Evolutionary conservation across 1,140 invertebrate species (phyloP).

Genomic region (Ylistrum balloti): DNA sequence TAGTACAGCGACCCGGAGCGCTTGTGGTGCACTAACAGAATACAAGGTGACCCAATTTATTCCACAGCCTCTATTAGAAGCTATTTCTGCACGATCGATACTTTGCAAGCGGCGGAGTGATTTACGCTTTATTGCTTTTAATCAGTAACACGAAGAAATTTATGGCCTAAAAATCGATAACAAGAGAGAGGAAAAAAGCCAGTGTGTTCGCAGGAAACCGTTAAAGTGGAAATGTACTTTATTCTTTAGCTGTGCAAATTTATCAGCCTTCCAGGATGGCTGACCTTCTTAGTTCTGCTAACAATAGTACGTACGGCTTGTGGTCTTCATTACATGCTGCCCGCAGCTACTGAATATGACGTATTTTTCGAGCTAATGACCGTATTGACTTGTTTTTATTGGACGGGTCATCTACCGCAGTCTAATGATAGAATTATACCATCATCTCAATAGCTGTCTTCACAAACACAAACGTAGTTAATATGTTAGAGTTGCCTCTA

Average conservation of each 20-base stretch:
- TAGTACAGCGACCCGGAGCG: slow-evolving; percentile 36
- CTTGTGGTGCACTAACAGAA: slow-evolving; percentile 31
- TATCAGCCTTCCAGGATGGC: not conserved
- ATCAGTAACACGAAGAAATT: slow-evolving; percentile 31
- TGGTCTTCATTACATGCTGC: not conserved
- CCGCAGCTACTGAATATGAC: not conserved
- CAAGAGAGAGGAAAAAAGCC: slow-evolving; percentile 27
- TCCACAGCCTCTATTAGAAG: slow-evolving; percentile 32
- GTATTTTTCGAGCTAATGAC: not conserved
- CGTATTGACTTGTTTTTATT: not conserved
- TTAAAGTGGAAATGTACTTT: slow-evolving; percentile 35
- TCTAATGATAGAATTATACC: too few relatives aligned
- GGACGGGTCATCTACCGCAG: not conserved
- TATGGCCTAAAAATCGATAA: slow-evolving; percentile 25
- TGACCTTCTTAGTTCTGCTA: slow-evolving; percentile 4
- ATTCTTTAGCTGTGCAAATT: slow-evolving; percentile 39
- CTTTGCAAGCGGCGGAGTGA: slow-evolving; percentile 30
- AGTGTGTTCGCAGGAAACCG: not conserved
- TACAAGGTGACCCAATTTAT: slow-evolving; percentile 38
- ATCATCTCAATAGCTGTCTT: too few relatives aligned
- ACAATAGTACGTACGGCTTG: not conserved
- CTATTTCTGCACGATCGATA: slow-evolving; percentile 18
- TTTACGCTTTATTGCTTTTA: slow-evolving; percentile 35
- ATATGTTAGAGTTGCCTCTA: too few relatives aligned
- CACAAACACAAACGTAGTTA: too few relatives aligned